Evolutionary conservation across 92 coral and sea anemone genomes (phyloP).

Genomic region (Plumapathes pennacea): DNA sequence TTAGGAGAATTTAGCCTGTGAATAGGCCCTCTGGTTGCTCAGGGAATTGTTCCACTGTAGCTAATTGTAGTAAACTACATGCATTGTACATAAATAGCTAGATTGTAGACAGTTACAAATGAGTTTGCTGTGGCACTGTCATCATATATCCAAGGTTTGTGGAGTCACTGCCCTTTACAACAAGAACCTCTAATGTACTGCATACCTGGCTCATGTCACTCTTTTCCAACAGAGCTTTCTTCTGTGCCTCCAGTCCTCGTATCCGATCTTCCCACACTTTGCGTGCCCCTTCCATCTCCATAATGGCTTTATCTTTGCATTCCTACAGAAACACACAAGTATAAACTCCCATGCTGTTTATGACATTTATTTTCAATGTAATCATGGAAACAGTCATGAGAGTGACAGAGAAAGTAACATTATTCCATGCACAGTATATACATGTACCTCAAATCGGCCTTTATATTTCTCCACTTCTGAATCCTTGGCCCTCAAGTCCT

Average conservation of each 20-base stretch:
- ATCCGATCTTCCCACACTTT: slow-evolving; percentile 85
- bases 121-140: no score
- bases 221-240: slow-evolving; percentile 82
- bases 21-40: no score
- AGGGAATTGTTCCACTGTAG: no score
- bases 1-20: no score
- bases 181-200: no score
- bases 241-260: slow-evolving; percentile 81
- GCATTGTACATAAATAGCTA: no score
- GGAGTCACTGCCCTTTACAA: no score
- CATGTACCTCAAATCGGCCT: slow-evolving; percentile 83
- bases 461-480: slow-evolving; percentile 68
- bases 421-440: no score
- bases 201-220: slow-evolving; percentile 81
- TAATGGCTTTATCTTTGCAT: slow-evolving; percentile 55
- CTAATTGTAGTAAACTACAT: no score
- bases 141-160: no score
- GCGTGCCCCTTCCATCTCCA: slow-evolving; percentile 79
- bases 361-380: not conserved
- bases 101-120: no score
- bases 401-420: not conserved
- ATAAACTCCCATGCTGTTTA: not conserved
- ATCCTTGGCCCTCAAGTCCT: slow-evolving; percentile 70
- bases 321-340: slow-evolving; percentile 57
- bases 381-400: not conserved